phyloP scores from a whole-genome alignment of 2,113 vertebrate genomes.

The Erythrocebus patas region DNA sequence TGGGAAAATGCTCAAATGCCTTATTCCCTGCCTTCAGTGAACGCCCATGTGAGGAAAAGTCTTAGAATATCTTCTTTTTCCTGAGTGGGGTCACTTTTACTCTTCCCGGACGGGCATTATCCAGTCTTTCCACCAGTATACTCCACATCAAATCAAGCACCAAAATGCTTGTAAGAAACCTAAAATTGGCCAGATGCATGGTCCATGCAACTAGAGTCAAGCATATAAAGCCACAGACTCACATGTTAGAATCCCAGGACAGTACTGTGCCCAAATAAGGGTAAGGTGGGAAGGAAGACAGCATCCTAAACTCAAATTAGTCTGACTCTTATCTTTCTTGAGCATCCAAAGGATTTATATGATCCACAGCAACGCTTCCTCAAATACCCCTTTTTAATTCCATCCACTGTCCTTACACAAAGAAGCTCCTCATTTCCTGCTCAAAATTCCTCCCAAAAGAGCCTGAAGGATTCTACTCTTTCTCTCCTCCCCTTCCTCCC shows the following conservation, averaged over 20 bases:
- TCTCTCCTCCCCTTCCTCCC: not conserved
- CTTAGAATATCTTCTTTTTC: not conserved
- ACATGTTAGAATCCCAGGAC: not conserved
- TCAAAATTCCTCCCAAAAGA: not conserved
- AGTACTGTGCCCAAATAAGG: not conserved
- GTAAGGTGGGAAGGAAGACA: not conserved
- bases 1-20: not conserved
- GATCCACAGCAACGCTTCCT: not conserved
- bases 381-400: not conserved
- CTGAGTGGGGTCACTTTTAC: not conserved
- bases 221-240: not conserved
- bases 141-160: not conserved
- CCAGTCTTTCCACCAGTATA: not conserved
- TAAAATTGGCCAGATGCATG: not conserved
- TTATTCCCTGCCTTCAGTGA: not conserved
- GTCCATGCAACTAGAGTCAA: not conserved
- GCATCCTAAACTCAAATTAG: not conserved
- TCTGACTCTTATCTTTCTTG: not conserved
- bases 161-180: not conserved
- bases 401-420: not conserved
- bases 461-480: not conserved
- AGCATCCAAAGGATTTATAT: not conserved
- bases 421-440: not conserved
- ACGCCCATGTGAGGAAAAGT: not conserved
- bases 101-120: not conserved